Base-by-base conservation (phyloP, 1,140 invertebrate genomes). In the Philaenus spumarius region DNA sequence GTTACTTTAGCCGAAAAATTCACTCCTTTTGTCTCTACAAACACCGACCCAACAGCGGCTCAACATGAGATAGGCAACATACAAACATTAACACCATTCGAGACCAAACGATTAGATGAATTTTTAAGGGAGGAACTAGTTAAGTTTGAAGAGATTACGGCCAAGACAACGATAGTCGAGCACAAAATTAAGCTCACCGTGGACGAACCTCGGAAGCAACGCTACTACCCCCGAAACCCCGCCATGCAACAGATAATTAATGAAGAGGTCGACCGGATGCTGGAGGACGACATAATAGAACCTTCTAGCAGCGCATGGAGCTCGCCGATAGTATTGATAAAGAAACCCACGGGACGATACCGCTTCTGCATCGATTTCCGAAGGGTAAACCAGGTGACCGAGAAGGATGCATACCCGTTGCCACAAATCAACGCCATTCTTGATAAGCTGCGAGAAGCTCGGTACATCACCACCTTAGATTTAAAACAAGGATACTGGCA, bases 281-380 rank as follows among this genome's bases (percentile, higher is more conserved):
- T 75, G 1, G 19, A 61, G 12, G 51, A 66, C 3, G 68, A 62
- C 1, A 60, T 77, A 0, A 72, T 78, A 1, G 69, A 74, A 61
- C 71, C 72, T 0, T 71, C 71, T 4, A 63, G 65, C 0, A 72
- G 69, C 12, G 64, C 72, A 0, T 82, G 77, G 72, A 64, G 69
- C 7, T 70, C 71, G 0, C 78, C 75, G 1, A 60, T 77, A 0
- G 70, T 81, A 0, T 48, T 80, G 11, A 71, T 79, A 0, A 65
- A 69, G 60, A 84, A 83, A 57, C 76, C 77, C 30, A 73, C 80
- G 55, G 70, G 69, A 2, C 60, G 59, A 0, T 60, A 63, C 1
- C 46, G 77, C 14, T 77, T 79, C 52, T 79, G 76, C 56, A 59
- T 79, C 0, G 76, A 79, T 62, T 76, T 69, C 48, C 45, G 73